Evolutionary conservation across 2,797 vertebrate species (phyloP).

Genomic region (Melopsittacus undulatus): DNA sequence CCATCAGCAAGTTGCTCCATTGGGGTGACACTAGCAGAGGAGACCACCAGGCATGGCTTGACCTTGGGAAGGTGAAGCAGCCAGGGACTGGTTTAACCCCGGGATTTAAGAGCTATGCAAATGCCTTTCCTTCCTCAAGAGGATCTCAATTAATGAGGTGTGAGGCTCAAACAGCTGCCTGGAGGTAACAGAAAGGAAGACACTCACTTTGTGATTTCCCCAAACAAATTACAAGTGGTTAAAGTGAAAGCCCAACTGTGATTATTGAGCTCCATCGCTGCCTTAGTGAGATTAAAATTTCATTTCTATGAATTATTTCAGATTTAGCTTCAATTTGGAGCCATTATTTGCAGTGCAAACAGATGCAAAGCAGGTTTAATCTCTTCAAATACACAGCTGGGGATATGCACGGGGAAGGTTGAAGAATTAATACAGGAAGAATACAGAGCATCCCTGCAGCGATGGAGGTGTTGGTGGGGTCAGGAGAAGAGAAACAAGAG

Average conservation of each 20-base stretch:
- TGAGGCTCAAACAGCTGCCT: not conserved
- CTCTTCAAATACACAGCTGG: conserved; percentile 2
- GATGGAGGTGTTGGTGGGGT: not conserved
- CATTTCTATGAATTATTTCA: conserved; percentile 39
- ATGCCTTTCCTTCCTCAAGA: not conserved
- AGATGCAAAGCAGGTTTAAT: conserved; percentile 41
- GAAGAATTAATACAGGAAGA: not conserved
- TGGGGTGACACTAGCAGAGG: rapidly evolving
- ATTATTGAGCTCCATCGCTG: not conserved
- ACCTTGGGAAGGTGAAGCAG: not conserved
- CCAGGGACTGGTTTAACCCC: not conserved
- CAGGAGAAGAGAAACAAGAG: not conserved
- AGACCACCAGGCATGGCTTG: not conserved
- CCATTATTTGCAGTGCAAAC: not conserved
- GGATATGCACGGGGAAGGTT: not conserved
- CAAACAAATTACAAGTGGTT: not conserved
- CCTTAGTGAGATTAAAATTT: conserved; percentile 21
- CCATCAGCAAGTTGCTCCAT: not conserved
- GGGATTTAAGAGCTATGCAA: not conserved
- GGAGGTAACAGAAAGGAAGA: not conserved
- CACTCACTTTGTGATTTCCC: not conserved
- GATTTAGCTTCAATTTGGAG: conserved; percentile 43
- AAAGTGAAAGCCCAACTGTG: not conserved
- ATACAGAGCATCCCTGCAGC: not conserved
- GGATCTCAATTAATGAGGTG: conserved; percentile 14